Evolutionary conservation across 1,140 invertebrate genomes (phyloP), one percentile per base, ranked within the genome.

Genomic region (Acromyrmex heyeri): DNA sequence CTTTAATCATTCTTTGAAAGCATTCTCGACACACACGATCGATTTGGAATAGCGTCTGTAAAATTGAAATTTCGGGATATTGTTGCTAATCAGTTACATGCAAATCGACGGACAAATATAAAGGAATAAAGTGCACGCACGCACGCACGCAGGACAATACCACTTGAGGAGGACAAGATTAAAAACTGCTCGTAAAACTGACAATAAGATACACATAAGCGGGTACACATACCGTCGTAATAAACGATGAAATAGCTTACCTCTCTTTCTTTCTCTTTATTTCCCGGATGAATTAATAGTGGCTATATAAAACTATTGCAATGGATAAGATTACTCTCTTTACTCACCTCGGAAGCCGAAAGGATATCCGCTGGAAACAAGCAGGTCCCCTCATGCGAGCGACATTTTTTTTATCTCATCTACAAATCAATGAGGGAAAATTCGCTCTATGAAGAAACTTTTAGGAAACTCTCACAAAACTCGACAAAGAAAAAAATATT

Each of bases 311-410:
- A 6, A 48, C 18, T 81, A 81, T 81, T 61, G 73, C 64, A 86
- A 70, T 87, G 87, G 91, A 93, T 92, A 92, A 93, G 93, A 92
- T 90, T 61, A 53, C 87, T 87, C 69, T 91, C 87, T 91, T 94
- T 95, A 95, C 95, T 95, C 94, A 95, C 95, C 95, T 95, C 79
- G 50, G 3, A 95, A 92, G 92, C 92, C 92, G 91, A 94, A 92
- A 93, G 92, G 92, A 92, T 92, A 93, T 95, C 94, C 94, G 91
- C 93, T 90, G 94, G 87, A 82, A 64, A 92, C 92, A 95, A 94
- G 94, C 92, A 93, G 93, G 88, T 90, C 91, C 90, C 91, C 93
- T 89, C 90, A 88, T 87, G 88, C 87, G 86, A 92, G 91, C 88
- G 89, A 91, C 92, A 94, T 94, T 94, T 93, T 91, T 93, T 94